Base-by-base conservation (phyloP, 2,888 invertebrate genomes). In the Dicroscelio sp. region DNA sequence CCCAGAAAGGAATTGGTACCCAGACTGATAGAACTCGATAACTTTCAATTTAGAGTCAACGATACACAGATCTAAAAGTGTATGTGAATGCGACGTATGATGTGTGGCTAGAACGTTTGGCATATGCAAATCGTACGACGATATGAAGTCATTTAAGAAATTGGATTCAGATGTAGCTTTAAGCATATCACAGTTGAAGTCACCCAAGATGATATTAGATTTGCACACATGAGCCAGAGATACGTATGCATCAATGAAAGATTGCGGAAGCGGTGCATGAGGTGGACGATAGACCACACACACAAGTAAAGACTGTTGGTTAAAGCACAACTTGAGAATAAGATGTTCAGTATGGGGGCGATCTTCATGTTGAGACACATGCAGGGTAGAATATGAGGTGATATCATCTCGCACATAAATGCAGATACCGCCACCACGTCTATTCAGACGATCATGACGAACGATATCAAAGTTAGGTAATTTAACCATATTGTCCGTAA, bases 61-160 rank as follows among this genome's bases (percentile, higher is more conserved):
- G 25, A 60, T 23, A 17, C 60, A 60, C 2, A 60, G 27, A 60
- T 60, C 60, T 6, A 60, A 27, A 4, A 60, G 17, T 4, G 60
- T 60, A 60, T 60, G 60, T 27, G 60, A 60, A 27, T 60, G 60
- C 6, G 60, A 60, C 5, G 60, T 60, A 60, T 60, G 60, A 33
- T 65, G 65, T 4, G 33, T 65, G 17, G n/a, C 12, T 6, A 27
- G 30, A 23, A 12, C 8, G n/a, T 55, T 55, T 17, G n/a, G 12
- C 17, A 12, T 20, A n/a, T 20, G 20, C n/a, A 55, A n/a, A 55
- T 55, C n/a, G 20, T 17, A 55, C 12, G 55, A 20, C 12, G 55
- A 12, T 6, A 55, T 17, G 20, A 55, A 55, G n/a, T 55, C n/a
- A 20, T 55, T 5, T 5, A 55, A 5, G n/a, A 55, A 55, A 55